Conservation (phyloP, 2,888 invertebrate genomes). For the Norana najaformis region DNA sequence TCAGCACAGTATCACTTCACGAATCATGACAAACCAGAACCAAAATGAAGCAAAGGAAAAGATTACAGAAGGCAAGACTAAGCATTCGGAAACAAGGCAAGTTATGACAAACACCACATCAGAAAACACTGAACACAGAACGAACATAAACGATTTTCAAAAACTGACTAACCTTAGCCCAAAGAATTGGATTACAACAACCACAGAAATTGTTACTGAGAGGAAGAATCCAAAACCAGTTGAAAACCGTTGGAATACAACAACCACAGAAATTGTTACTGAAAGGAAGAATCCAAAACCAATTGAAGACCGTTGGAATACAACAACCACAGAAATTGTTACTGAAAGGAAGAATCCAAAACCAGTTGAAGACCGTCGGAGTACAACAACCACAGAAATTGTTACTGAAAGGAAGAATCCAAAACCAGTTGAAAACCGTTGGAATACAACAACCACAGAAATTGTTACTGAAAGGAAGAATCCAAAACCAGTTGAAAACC, state of each 20-base stretch:
- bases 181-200: neutral
- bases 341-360: neutral
- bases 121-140: neutral
- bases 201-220: neutral
- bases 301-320: neutral
- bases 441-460: neutral
- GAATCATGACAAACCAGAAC: neutral
- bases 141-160: too few relatives aligned
- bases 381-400: neutral
- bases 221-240: neutral
- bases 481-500: neutral
- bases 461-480: neutral
- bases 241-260: neutral
- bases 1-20: neutral
- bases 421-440: neutral
- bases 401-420: neutral
- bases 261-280: neutral
- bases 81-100: too few relatives aligned
- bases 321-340: neutral
- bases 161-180: too few relatives aligned
- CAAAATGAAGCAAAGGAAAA: neutral
- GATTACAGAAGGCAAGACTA: neutral
- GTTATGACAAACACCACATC: neutral
- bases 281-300: neutral
- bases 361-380: neutral